These are phyloP conservation scores for Callionymus lyra DNA, from an alignment of 2,113 vertebrate genomes.

Conservation along the genomic window DNA sequence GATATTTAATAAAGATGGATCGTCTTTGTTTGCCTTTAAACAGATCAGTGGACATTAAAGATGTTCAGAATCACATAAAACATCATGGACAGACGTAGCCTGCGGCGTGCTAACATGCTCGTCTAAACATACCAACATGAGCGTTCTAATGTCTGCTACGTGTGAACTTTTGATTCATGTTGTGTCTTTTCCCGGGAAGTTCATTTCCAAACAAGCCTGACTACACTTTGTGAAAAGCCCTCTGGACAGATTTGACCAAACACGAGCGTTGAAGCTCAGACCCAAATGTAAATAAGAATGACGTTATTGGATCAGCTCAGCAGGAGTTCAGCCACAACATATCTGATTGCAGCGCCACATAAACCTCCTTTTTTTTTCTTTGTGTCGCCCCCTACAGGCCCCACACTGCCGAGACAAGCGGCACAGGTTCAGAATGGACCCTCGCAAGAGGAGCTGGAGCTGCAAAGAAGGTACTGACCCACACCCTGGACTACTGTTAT, in stretches of 20 bases:
- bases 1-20: too few relatives aligned
- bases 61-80: too few relatives aligned
- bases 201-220: too few relatives aligned
- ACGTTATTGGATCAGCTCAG: too few relatives aligned
- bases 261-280: constrained; percentile 10
- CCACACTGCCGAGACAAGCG: constrained; percentile 84
- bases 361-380: constrained; percentile 12
- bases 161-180: too few relatives aligned
- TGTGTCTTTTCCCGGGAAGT: too few relatives aligned
- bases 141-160: constrained; percentile 1
- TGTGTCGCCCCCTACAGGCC: constrained; percentile 67
- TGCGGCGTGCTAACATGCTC: background rate
- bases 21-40: too few relatives aligned
- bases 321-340: too few relatives aligned
- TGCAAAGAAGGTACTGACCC: constrained; percentile 81
- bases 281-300: constrained; percentile 19
- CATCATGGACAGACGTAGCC: too few relatives aligned
- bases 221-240: too few relatives aligned
- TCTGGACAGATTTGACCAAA: too few relatives aligned
- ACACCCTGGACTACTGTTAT: background rate
- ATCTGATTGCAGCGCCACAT: background rate
- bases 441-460: constrained; percentile 86
- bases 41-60: too few relatives aligned
- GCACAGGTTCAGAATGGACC: constrained; percentile 94
- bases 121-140: background rate